phyloP scores from a whole-genome alignment of 2,113 vertebrate genomes.

The Chrysemys picta region DNA sequence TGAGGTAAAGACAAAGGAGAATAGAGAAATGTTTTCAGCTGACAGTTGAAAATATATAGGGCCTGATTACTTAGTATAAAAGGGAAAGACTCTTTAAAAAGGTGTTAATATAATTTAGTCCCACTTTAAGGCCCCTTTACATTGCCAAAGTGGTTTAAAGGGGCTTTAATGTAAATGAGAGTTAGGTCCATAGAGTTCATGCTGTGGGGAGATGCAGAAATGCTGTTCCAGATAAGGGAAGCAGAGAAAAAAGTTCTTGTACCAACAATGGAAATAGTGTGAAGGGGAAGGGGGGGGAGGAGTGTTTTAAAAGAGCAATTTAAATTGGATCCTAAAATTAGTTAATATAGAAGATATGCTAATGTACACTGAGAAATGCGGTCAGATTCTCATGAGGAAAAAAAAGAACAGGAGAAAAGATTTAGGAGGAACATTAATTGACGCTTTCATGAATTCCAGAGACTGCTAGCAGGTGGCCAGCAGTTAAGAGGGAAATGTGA shows the following conservation, averaged over 20 bases:
- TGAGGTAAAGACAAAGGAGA: not conserved
- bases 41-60: not conserved
- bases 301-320: not conserved
- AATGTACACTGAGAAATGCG: not conserved
- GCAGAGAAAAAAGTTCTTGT: not conserved
- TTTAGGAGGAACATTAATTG: not conserved
- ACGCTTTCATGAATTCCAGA: not conserved
- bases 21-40: not conserved
- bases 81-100: not conserved
- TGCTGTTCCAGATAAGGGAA: not conserved
- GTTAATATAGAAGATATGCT: not conserved
- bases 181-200: not conserved
- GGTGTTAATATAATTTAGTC: no score
- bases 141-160: not conserved
- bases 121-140: not conserved
- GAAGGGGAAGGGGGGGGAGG: not conserved
- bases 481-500: not conserved
- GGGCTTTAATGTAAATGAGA: not conserved
- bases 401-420: not conserved
- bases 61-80: not conserved
- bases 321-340: not conserved
- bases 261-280: not conserved
- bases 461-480: not conserved
- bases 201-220: not conserved
- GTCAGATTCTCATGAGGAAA: not conserved